Evolutionary conservation across 2,113 vertebrate genomes (phyloP), one percentile per base, ranked within the genome.

Genomic region (Hipposideros armiger): DNA sequence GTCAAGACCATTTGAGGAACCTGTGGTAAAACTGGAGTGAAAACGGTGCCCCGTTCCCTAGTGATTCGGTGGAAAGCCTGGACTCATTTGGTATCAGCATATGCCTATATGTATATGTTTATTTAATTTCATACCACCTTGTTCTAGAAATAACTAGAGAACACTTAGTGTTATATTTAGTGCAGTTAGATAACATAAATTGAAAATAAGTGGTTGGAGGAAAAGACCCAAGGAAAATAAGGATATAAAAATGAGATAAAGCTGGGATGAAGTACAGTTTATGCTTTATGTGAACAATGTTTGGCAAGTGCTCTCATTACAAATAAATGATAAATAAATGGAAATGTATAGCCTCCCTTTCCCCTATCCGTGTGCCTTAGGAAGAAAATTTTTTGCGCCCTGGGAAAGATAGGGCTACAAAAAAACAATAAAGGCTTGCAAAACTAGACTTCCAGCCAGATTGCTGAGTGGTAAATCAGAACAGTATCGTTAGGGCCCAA

Each of bases 81-180:
- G 85, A 24, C 40, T 73, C 52, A 13, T 54, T 78, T 50, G 30
- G 54, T 30, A 42, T 2, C 26, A 45, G 13, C 19, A 11, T 16
- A 69, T 36, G 76, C 42, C 50, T 74, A 11, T 64, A 7, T 6
- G 17, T 36, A 13, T 66, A 22, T 69, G 70, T 74, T 90, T 90
- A 69, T 85, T 96, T 93, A 82, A 86, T 94, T 97, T 86, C 70
- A 69, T 7, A 52, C 42, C 14, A 50, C 47, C 56, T 69, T 47
- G 28, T 74, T 97, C 70, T 83, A 85, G 88, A 94, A 93, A 80
- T 54, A 91, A 66, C 50, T 72, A 36, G 77, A 77, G 50, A 91
- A 74, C 76, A 62, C 7, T 88, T 78, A 32, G 50, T 89, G 64
- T 92, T 84, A 70, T 58, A n/a, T 87, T 83, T 8, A 60, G 40